Conservation (phyloP, 2,888 invertebrate genomes). For the Leptura quadrifasciata region DNA sequence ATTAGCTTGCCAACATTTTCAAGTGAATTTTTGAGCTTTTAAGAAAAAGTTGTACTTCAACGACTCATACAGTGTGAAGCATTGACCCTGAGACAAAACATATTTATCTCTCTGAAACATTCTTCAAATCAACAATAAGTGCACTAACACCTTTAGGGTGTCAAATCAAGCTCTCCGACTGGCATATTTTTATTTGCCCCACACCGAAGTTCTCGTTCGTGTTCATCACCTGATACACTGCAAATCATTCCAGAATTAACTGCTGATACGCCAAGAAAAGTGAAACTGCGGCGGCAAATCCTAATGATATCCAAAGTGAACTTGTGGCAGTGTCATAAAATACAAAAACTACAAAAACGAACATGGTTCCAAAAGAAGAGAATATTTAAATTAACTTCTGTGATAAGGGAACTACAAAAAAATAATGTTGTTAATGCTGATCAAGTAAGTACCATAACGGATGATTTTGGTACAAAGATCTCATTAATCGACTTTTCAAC, state of each 20-base stretch:
- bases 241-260: not conserved
- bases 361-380: constrained; percentile 11
- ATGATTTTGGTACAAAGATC: constrained; percentile 3
- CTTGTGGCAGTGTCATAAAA: not conserved
- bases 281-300: constrained; percentile 9
- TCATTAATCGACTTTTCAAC: not conserved
- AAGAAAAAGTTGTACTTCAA: too few relatives aligned
- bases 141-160: too few relatives aligned
- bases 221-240: not conserved
- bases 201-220: too few relatives aligned
- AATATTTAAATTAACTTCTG: constrained; percentile 12
- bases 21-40: too few relatives aligned
- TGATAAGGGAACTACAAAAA: constrained; percentile 12
- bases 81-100: too few relatives aligned
- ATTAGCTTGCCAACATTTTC: too few relatives aligned
- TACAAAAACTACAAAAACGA: constrained; percentile 8
- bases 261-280: not conserved
- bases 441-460: constrained; percentile 8
- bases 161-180: too few relatives aligned
- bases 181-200: too few relatives aligned
- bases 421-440: constrained; percentile 5
- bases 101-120: too few relatives aligned
- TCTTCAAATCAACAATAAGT: too few relatives aligned
- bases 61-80: too few relatives aligned
- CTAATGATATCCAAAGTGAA: not conserved